A percentile compares a stretch with the other conserved stretches of the same genome.
phyloP scores from a whole-genome alignment of 2,113 vertebrate genomes.

The Henicopernis longicauda region DNA sequence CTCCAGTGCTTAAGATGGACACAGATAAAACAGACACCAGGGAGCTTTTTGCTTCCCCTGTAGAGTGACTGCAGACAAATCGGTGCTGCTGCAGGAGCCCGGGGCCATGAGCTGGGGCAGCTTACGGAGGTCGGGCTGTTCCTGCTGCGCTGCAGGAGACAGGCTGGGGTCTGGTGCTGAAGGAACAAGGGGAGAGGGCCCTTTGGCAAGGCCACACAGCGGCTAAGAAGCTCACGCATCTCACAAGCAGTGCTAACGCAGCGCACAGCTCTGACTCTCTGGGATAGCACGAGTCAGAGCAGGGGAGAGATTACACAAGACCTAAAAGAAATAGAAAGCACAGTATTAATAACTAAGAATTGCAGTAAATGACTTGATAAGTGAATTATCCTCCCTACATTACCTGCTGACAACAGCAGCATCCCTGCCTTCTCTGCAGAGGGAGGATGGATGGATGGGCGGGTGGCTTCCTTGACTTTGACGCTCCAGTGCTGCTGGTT shows the following conservation, averaged over 20 bases:
- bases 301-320: neutral
- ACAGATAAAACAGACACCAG: neutral
- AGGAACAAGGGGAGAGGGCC: neutral
- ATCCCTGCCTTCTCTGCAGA: neutral
- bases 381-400: neutral
- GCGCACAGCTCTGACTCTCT: neutral
- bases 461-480: neutral
- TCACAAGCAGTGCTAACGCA: neutral
- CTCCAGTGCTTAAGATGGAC: neutral
- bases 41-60: neutral
- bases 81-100: neutral
- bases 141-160: neutral
- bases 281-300: neutral
- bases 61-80: neutral
- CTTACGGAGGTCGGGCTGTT: neutral
- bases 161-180: accelerated
- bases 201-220: neutral
- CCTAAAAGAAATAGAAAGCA: neutral
- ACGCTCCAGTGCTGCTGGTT: neutral
- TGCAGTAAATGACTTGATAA: neutral
- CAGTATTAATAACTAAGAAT: conserved; percentile 10
- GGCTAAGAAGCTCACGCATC: neutral
- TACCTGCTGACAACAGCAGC: neutral
- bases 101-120: neutral
- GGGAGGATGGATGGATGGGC: neutral